phyloP scores from a whole-genome alignment of 2,113 vertebrate genomes.

The Terrapene triunguis region DNA sequence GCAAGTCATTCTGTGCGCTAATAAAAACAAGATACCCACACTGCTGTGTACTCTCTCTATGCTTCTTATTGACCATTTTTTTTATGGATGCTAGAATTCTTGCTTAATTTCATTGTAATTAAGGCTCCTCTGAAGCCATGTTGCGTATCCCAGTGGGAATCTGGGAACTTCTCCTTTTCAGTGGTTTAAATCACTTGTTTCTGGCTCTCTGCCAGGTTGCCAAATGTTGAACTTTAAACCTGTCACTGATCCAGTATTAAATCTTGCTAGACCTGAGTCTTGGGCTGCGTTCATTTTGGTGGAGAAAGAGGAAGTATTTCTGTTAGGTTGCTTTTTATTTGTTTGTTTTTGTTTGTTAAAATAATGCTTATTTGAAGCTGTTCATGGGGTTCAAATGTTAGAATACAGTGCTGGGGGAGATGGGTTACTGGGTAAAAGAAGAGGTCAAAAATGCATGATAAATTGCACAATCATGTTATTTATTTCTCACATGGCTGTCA shows the following conservation, averaged over 20 bases:
- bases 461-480: neutral
- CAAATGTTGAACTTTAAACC: neutral
- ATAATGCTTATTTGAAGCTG: neutral
- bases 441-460: constrained; percentile 13
- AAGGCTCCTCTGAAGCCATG: neutral
- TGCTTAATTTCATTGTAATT: neutral
- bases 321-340: neutral
- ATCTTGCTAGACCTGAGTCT: neutral
- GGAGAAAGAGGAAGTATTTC: constrained; percentile 5
- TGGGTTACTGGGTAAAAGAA: neutral
- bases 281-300: neutral
- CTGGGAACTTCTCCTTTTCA: constrained; percentile 37
- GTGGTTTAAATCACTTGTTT: constrained; percentile 24
- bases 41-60: neutral
- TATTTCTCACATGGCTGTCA: constrained; percentile 27
- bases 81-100: neutral
- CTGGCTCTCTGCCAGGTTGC: neutral
- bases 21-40: accelerated
- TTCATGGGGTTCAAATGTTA: neutral
- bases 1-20: neutral
- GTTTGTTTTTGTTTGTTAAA: neutral
- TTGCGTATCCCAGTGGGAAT: constrained; percentile 29
- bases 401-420: neutral
- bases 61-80: neutral
- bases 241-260: neutral